phyloP scores from a whole-genome alignment of 2,888 invertebrate species.

The Tipula confusa region DNA sequence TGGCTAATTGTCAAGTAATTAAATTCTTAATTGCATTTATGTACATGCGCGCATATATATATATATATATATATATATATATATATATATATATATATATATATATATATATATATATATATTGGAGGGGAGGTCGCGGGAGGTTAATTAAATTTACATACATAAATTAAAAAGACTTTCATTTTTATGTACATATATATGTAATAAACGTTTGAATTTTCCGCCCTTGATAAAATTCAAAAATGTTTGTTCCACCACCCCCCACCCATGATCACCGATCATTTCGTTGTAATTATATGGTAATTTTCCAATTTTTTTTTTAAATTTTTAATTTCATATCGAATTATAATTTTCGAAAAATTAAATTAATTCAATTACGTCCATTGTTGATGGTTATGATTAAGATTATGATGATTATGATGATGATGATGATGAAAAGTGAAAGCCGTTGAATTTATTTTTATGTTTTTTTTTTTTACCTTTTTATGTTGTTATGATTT shows the following conservation, averaged over 20 bases:
- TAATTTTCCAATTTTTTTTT: neutral
- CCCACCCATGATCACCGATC: neutral
- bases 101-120: too few relatives aligned
- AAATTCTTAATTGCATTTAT: neutral
- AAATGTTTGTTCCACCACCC: neutral
- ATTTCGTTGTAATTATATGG: neutral
- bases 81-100: too few relatives aligned
- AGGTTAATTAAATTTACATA: neutral
- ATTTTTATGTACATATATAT: neutral
- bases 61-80: too few relatives aligned
- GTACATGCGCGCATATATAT: too few relatives aligned
- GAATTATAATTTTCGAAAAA: too few relatives aligned
- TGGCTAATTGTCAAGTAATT: neutral
- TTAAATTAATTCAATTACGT: constrained; percentile 3
- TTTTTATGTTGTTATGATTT: neutral
- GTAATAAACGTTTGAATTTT: neutral
- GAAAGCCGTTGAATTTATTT: neutral
- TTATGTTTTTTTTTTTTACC: neutral
- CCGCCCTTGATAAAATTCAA: neutral
- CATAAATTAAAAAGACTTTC: too few relatives aligned
- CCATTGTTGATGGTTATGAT: neutral
- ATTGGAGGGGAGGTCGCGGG: neutral
- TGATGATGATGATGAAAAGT: neutral
- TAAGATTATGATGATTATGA: neutral
- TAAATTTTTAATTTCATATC: neutral